These are phyloP conservation scores for Ptychochromis oligacanthus DNA, from an alignment of 2,113 vertebrate genomes.

Conservation along the genomic window DNA sequence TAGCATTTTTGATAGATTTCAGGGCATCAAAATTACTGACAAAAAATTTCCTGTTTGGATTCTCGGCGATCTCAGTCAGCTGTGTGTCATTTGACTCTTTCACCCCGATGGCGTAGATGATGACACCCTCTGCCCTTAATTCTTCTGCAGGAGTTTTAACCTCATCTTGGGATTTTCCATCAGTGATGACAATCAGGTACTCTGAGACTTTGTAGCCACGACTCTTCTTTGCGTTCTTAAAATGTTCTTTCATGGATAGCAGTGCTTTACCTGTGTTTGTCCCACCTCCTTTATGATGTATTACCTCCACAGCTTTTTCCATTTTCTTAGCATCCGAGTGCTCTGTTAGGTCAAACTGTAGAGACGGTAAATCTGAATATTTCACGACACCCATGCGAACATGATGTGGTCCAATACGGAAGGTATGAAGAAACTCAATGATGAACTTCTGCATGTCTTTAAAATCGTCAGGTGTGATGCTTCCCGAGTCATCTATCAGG, in stretches of 20 bases:
- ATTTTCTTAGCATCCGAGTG: slow-evolving; percentile 41
- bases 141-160: slow-evolving; percentile 70
- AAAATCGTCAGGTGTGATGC: slow-evolving; percentile 70
- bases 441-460: slow-evolving; percentile 82
- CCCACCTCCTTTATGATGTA: slow-evolving; percentile 66
- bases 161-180: slow-evolving; percentile 73
- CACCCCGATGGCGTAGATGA: slow-evolving; percentile 81
- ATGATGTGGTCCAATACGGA: slow-evolving; percentile 71
- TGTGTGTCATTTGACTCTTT: slow-evolving; percentile 56
- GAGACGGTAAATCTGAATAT: slow-evolving; percentile 41
- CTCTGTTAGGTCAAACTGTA: slow-evolving; percentile 67
- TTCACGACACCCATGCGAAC: slow-evolving; percentile 83
- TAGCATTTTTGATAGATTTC: slow-evolving; percentile 66
- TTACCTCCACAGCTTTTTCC: slow-evolving; percentile 62
- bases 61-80: slow-evolving; percentile 74
- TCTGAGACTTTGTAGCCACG: slow-evolving; percentile 39
- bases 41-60: slow-evolving; percentile 70
- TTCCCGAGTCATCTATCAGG: slow-evolving; percentile 82
- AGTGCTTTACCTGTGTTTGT: slow-evolving; percentile 78
- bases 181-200: slow-evolving; percentile 83
- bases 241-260: slow-evolving; percentile 55
- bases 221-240: slow-evolving; percentile 41
- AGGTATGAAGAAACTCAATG: slow-evolving; percentile 66
- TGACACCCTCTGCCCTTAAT: slow-evolving; percentile 63
- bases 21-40: slow-evolving; percentile 80